Evolutionary conservation across 2,888 invertebrate species (phyloP), one percentile per base, ranked within the genome.

Genomic region (Dasysyrphus tricinctus): DNA sequence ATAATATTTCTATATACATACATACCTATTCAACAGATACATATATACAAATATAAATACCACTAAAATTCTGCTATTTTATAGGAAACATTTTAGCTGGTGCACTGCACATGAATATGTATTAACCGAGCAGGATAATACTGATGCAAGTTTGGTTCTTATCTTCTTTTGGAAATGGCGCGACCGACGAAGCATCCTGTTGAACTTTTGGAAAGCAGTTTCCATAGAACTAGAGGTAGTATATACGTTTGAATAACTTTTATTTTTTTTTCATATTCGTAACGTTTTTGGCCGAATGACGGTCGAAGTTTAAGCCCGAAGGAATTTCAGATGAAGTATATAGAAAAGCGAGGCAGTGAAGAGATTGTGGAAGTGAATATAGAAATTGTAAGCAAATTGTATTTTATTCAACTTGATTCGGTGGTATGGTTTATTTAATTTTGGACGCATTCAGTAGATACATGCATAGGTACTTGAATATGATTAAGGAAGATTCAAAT

Each of bases 21-120:
- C 39, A 12, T 1, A 14, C 42, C n/a, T n/a, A n/a, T n/a, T n/a
- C n/a, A n/a, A 42, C 14, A 24, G 19, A 16, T 16, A 19, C 34
- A 59, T 37, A 5, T 12, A 19, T 7, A 6, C 8, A 24, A 24
- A 24, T 24, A 24, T 24, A 24, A 1, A 3, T 16, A 51, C 78
- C 78, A 69, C 70, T 75, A 75, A 75, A 83, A 63, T 75, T 65
- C 42, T 65, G 72, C 37, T 75, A 72, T 84, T 84, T 84, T 76
- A 72, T 84, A 63, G 51, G 57, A 65, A 76, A 67, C 24, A 72
- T 80, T 75, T 79, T 80, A 34, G 49, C 39, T 57, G 49, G 39
- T 59, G 24, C 39, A 63, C 51, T 59, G 57, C 61, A 56, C 79
- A 84, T 84, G 83, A 84, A 84, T 76, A 79, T 84, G 79, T 79